Base-by-base conservation (phyloP, 1,140 invertebrate species). In the Drosophila erecta region DNA sequence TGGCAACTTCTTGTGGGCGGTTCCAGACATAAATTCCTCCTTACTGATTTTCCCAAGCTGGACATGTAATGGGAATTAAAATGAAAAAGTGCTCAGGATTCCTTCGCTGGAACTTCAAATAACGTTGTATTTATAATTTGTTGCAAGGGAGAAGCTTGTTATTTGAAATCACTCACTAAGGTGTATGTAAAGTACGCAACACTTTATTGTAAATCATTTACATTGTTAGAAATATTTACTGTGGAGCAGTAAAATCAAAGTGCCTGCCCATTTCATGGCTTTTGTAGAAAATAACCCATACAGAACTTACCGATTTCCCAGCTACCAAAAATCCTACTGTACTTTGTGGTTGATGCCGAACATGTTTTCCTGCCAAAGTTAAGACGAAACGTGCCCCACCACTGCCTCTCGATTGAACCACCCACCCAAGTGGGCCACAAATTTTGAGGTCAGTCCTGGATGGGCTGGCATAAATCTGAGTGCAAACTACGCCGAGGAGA, bases 361-460 rank as follows among this genome's bases (percentile, higher is more conserved):
- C 67, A 78, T 69, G 46, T 81, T 62, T 62, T 40, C 43, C 24
- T 59, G 49, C 41, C 54, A 76, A 62, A 67, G 59, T 76, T 76
- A 67, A 75, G 59, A 56, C 66, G 53, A 55, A 53, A 53, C 64
- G 8, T 35, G 38, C 14, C 30, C 30, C 30, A 30, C 6, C 24
- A 30, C 30, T 30, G 2, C 30, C 30, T 8, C 33, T 14, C 4
- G 3, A 17, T 46, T 5, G 66, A 50, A 54, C 10, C 50, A 24
- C 14, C 70, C 51, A 24, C 10, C 35, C 69, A 74, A 53, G 43
- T 60, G 57, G 41, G 44, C 54, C 33, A 38, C 53, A 84, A 85
- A 74, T 74, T 86, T 86, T 86, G 74, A 81, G 81, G 81, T 86
- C 83, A 86, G 44, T 20, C 58, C 38, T 47, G 35, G 47, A 44